A percentile compares a stretch with the other conserved stretches of the same genome.
Conservation (phyloP, 2,888 invertebrate species). For the Eilema caniola region DNA sequence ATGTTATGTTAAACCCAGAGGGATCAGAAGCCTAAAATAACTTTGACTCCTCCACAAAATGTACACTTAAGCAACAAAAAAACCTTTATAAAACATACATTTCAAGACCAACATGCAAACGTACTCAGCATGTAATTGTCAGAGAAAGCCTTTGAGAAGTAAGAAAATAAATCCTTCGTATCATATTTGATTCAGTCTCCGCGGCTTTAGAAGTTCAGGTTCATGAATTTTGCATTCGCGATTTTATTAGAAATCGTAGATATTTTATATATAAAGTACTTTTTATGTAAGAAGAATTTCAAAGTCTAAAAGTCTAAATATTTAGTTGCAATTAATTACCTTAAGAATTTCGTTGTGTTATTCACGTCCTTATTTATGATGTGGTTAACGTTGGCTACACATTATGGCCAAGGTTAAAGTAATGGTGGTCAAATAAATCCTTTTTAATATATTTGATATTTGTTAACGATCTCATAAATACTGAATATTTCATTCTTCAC, state of each 20-base stretch:
- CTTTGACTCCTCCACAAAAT: not conserved
- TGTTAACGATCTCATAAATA: too few relatives aligned
- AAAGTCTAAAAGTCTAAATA: constrained; percentile 18
- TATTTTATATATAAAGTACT: constrained; percentile 22
- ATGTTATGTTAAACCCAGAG: not conserved
- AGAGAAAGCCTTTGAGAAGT: constrained; percentile 17
- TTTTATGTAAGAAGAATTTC: constrained; percentile 22
- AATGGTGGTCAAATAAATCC: not conserved
- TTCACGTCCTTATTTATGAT: not conserved
- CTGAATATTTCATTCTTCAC: too few relatives aligned
- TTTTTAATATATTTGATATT: not conserved
- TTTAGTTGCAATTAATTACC: not conserved
- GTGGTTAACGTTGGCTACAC: not conserved
- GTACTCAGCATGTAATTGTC: constrained; percentile 23
- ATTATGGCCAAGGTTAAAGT: not conserved
- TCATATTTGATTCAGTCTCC: constrained; percentile 24
- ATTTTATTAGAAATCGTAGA: constrained; percentile 27
- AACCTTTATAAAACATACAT: not conserved
- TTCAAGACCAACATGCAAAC: constrained; percentile 27
- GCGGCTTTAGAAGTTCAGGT: constrained; percentile 19
- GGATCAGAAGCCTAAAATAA: not conserved
- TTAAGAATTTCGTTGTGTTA: not conserved
- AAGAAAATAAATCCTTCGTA: constrained; percentile 16
- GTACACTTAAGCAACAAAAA: not conserved
- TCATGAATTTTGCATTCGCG: constrained; percentile 43